A percentile compares a stretch with the other conserved stretches of the same genome.
Conservation (phyloP, 2,888 invertebrate genomes). For the Trichogramma evanescens region DNA sequence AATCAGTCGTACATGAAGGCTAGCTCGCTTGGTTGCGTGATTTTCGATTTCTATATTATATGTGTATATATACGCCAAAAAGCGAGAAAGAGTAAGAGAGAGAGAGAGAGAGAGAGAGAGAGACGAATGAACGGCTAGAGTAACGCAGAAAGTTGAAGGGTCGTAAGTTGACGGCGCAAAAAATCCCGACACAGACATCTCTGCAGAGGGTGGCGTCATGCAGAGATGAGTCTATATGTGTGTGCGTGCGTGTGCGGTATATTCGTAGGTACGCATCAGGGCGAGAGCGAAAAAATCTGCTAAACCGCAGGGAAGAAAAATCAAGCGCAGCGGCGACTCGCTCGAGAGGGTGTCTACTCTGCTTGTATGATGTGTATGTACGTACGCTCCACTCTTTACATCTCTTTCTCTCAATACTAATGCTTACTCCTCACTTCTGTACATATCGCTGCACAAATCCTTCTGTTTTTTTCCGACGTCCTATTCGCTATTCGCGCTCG, state of each 20-base stretch:
- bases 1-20: too few relatives aligned
- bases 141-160: not conserved
- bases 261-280: not conserved
- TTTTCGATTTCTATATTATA: slow-evolving; percentile 12
- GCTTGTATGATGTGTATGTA: not conserved
- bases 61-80: not conserved
- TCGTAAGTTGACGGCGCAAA: too few relatives aligned
- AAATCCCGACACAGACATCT: too few relatives aligned
- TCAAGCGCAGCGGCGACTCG: slow-evolving; percentile 17
- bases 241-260: too few relatives aligned
- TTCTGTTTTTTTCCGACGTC: not conserved
- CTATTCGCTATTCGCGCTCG: not conserved
- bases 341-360: slow-evolving; percentile 6
- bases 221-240: too few relatives aligned
- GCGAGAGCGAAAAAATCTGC: slow-evolving; percentile 16
- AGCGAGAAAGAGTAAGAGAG: not conserved
- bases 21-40: slow-evolving; percentile 8
- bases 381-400: not conserved
- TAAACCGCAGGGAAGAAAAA: slow-evolving; percentile 21
- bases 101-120: not conserved
- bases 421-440: not conserved
- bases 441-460: too few relatives aligned
- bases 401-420: not conserved
- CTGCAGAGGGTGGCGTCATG: too few relatives aligned
- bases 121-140: not conserved